Evolutionary conservation across 2,888 invertebrate genomes (phyloP).

Genomic region (Andrena fulva): DNA sequence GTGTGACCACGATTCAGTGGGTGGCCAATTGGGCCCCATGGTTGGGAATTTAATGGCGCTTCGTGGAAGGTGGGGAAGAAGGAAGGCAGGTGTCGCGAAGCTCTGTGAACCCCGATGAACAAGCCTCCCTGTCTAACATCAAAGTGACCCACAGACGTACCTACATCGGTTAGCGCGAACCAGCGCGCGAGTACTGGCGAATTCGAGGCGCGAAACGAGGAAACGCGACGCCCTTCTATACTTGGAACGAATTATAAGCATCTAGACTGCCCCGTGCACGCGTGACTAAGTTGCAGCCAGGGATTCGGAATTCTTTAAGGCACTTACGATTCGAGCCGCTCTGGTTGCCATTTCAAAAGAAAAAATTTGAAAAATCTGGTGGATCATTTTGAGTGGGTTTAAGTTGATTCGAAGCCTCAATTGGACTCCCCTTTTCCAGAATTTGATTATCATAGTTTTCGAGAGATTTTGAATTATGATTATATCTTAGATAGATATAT

Average conservation of each 20-base stretch:
- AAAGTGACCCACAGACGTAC: background rate
- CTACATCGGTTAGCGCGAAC: background rate
- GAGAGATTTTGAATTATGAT: background rate
- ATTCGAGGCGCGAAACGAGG: slow-evolving; percentile 38
- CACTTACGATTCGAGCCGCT: background rate
- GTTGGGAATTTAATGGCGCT: no score
- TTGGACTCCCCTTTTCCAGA: no score
- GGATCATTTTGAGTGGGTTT: background rate
- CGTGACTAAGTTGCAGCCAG: background rate
- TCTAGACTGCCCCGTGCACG: slow-evolving; percentile 12
- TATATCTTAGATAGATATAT: no score
- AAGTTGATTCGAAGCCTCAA: no score
- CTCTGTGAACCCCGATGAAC: background rate
- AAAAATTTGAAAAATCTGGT: background rate
- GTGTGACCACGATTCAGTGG: no score
- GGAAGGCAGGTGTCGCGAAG: background rate
- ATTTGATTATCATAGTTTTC: background rate
- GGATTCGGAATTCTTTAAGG: background rate
- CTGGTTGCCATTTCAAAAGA: background rate
- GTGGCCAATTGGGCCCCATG: no score
- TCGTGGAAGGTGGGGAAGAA: background rate
- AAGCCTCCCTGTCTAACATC: background rate
- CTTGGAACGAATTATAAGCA: slow-evolving; percentile 46
- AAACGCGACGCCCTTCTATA: slow-evolving; percentile 49
- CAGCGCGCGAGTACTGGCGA: background rate